phyloP scores from a whole-genome alignment of 2,888 invertebrate species.

The Lycaena phlaeas region DNA sequence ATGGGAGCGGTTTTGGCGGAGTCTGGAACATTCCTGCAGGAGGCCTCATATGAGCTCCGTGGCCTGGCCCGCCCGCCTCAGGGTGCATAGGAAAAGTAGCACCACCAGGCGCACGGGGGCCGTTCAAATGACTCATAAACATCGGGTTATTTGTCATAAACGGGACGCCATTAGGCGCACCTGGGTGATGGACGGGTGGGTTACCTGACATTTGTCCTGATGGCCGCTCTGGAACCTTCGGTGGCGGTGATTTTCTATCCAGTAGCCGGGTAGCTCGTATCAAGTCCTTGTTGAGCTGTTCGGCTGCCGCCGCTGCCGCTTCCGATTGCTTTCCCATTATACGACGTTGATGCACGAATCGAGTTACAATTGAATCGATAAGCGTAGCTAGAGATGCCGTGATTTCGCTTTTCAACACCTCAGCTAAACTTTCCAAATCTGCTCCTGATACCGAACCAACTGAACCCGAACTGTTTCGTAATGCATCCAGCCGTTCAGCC shows the following conservation, averaged over 20 bases:
- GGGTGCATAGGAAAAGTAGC: constrained; percentile 81
- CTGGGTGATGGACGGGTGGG: constrained; percentile 64
- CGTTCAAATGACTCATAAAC: constrained; percentile 70
- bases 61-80: constrained; percentile 67
- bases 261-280: constrained; percentile 85
- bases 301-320: constrained; percentile 84
- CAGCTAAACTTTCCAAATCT: constrained; percentile 91
- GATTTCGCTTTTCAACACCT: constrained; percentile 92
- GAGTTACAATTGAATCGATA: constrained; percentile 90
- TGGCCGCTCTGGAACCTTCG: constrained; percentile 79
- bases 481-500: constrained; percentile 83
- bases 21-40: constrained; percentile 87
- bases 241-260: constrained; percentile 85
- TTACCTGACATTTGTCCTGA: constrained; percentile 72
- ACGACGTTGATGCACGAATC: constrained; percentile 87
- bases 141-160: constrained; percentile 60
- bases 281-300: constrained; percentile 88
- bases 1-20: constrained; percentile 82
- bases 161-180: constrained; percentile 58
- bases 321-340: constrained; percentile 84
- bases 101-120: constrained; percentile 74
- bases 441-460: constrained; percentile 80
- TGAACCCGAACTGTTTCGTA: constrained; percentile 79
- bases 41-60: constrained; percentile 68
- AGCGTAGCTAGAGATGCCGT: constrained; percentile 86